phyloP scores from a whole-genome alignment of 2,797 vertebrate species.

The Xenentodon cancila region DNA sequence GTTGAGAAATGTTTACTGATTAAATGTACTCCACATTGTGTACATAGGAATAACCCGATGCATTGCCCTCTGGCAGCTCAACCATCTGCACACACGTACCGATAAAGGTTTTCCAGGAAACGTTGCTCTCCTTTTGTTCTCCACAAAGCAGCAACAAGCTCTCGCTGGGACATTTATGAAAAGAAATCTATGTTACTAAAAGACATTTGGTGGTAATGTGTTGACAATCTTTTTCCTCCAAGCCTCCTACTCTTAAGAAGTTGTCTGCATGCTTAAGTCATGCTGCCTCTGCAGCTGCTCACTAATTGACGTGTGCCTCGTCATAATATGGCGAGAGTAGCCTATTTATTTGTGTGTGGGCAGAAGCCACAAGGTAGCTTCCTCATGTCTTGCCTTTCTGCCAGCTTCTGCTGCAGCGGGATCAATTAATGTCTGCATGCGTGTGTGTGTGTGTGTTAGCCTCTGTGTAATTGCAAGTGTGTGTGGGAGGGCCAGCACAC shows the following conservation, averaged over 20 bases:
- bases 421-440: constrained; percentile 72
- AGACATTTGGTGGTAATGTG: constrained; percentile 20
- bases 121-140: too few relatives aligned
- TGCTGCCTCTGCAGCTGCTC: constrained; percentile 26
- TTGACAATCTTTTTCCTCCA: constrained; percentile 2
- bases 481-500: constrained; percentile 49
- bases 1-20: not conserved
- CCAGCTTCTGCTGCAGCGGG: constrained; percentile 66
- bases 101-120: too few relatives aligned
- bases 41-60: too few relatives aligned
- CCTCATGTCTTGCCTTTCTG: constrained; percentile 51
- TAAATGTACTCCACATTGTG: too few relatives aligned
- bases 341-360: constrained; percentile 62
- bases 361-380: constrained; percentile 61
- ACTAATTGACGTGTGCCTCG: constrained; percentile 56
- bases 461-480: not conserved
- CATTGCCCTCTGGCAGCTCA: too few relatives aligned
- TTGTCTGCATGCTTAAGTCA: constrained; percentile 28
- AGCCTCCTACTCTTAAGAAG: constrained; percentile 18
- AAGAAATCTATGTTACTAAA: constrained; percentile 29
- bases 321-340: constrained; percentile 53
- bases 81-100: too few relatives aligned
- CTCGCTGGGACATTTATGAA: constrained; percentile 6
- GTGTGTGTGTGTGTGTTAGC: constrained; percentile 15
- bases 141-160: not conserved